Conservation (phyloP, 2,797 vertebrate species). For the Platyrinchus mystaceus region DNA sequence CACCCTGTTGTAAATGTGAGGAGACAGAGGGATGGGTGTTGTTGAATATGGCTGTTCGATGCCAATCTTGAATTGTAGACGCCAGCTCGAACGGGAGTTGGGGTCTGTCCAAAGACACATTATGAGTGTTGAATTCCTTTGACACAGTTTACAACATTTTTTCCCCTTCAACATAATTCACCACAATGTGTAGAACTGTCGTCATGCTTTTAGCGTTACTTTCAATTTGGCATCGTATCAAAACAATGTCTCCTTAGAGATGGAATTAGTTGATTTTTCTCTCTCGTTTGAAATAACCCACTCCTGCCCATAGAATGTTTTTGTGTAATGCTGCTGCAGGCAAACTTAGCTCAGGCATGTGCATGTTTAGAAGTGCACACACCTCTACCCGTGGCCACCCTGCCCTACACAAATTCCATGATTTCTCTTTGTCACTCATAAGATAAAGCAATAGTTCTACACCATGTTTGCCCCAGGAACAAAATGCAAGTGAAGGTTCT, state of each 20-base stretch:
- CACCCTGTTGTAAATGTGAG: neutral
- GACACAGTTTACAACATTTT: neutral
- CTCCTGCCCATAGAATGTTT: neutral
- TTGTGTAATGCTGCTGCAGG: neutral
- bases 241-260: neutral
- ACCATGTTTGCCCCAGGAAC: rapidly evolving
- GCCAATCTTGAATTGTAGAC: neutral
- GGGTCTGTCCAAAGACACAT: too few species aligned
- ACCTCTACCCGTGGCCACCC: neutral
- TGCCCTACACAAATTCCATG: neutral
- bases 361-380: rapidly evolving
- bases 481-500: rapidly evolving
- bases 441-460: too few species aligned
- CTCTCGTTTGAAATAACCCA: neutral
- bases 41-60: neutral
- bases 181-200: neutral
- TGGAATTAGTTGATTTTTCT: neutral
- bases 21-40: neutral
- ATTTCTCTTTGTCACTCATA: rapidly evolving
- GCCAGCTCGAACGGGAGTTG: neutral
- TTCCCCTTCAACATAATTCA: neutral
- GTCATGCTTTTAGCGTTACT: neutral
- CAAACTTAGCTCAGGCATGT: neutral
- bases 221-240: neutral
- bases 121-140: neutral